Base-by-base conservation (phyloP, 37 sponge, comb jelly and placozoan genomes). In the Aplysina aerophoba region DNA sequence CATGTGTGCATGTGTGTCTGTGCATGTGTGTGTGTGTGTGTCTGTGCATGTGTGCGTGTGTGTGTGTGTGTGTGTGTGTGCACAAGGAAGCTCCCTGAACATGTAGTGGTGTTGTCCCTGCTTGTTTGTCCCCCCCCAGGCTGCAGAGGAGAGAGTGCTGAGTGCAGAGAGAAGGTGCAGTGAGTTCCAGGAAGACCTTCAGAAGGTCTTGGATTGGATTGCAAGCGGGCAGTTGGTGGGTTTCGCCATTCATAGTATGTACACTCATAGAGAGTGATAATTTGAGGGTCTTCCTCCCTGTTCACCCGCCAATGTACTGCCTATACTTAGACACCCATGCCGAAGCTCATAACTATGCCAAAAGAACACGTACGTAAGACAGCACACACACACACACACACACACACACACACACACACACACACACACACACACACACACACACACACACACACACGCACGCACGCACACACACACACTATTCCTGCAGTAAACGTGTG, bases 21-120 rank as follows among this genome's bases (percentile, higher is more conserved):
- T 68, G 3, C 27, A 68, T 68, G 25, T 68, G 31, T 25, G 25
- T 24, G 28, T 64, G 28, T 30, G 24, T 25, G 13, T 30, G 71
- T 24, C 20, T 17, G 41, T 21, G 41, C 15, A 37, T 40, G 78
- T 38, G 78, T 40, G 3, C 22, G 41, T 1, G 0, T 38, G 73
- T 72, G 73, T 72, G 73, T 72, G 73, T 56, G 81, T 55, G 57
- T 56, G 62, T 30, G 19, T 73, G 75, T 73, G 75, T 73, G 75
- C 55, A 30, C n/a, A n/a, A n/a, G n/a, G n/a, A n/a, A n/a, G n/a
- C n/a, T 3, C 3, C 25, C 3, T 24, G 35, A 27, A 24, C 27
- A 68, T 68, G 25, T 68, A n/a, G 31, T 25, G 25, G 0, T 44
- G 50, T 3, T 8, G 8, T 44, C 50, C 50, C 3, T 8, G 50